Percentiles rank a stretch among this genome's conserved stretches.
Evolutionary conservation across 2,797 vertebrate genomes (phyloP).

Genomic region (Gymnothorax reevesii): DNA sequence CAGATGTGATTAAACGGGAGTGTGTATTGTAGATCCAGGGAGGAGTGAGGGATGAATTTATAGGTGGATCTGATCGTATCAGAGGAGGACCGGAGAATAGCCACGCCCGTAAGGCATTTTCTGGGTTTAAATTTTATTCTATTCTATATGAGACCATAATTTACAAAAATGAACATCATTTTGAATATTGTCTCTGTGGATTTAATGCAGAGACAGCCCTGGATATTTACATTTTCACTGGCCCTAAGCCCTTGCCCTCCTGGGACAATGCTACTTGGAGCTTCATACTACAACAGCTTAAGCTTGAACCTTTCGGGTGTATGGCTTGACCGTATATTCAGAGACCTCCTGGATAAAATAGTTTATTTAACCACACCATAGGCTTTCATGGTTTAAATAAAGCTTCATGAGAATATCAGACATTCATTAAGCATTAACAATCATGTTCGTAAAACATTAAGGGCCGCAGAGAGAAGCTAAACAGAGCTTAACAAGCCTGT

Average conservation of each 20-base stretch:
- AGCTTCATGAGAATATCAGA: not conserved
- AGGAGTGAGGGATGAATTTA: too few species aligned
- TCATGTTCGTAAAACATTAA: not conserved
- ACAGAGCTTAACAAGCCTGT: not conserved
- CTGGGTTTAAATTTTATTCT: too few species aligned
- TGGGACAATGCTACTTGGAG: not conserved
- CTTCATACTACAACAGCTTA: not conserved
- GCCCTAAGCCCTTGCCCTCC: not conserved
- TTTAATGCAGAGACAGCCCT: not conserved
- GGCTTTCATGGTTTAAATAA: not conserved
- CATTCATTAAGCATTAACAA: not conserved
- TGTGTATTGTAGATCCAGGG: too few species aligned
- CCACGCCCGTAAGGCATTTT: too few species aligned
- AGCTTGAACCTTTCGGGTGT: not conserved
- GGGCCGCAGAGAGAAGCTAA: not conserved
- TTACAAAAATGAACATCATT: too few species aligned
- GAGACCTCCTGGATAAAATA: not conserved
- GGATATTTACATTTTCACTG: not conserved
- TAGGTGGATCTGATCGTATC: too few species aligned
- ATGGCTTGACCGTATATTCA: not conserved
- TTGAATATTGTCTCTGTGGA: too few species aligned
- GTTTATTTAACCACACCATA: not conserved
- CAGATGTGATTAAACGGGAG: too few species aligned
- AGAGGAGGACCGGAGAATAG: too few species aligned
- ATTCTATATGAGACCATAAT: too few species aligned